Base-by-base conservation (phyloP, 2,888 invertebrate genomes). In the Tetanocera ferruginea region DNA sequence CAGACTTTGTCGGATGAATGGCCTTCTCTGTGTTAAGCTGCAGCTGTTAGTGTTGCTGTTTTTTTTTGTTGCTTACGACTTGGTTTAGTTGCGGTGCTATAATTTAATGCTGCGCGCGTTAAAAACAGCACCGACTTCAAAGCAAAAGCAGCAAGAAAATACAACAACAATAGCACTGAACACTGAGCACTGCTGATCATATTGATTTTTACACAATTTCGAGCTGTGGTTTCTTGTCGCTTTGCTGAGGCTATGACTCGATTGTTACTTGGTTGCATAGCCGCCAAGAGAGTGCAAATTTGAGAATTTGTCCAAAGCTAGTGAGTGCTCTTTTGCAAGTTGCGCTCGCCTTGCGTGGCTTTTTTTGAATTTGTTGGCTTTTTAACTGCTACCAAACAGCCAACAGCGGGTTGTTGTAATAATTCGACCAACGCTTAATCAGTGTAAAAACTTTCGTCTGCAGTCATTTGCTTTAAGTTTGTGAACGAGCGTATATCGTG, bases 401-500 rank as follows among this genome's bases (percentile, higher is more conserved):
- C 71, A 55, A 28, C 43, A 37, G 74, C 80, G 79, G 81, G 77
- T 80, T 82, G 81, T 82, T 83, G 84, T 83, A 86, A 86, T 82
- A 83, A 82, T 76, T 31, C 73, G 55, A 52, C 34, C 75, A 49
- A 75, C 86, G 88, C 88, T 88, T 87, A 87, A 87, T 87, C 87
- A 84, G 83, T 83, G 86, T 83, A 86, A 86, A 85, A 84, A 88
- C 88, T 86, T 87, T 87, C 87, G 89, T 89, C 88, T 88, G 88
- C 87, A 88, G 88, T 90, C 89, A 89, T 90, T 89, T 89, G 86
- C 86, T 88, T 89, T 85, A 87, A 88, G 90, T 87, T 88, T 88
- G 89, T 88, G 88, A 87, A 88, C 89, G 88, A 84, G 89, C 86
- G 87, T 85, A 87, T 89, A 89, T 88, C 89, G 88, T 81, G 79